Conservation (phyloP, 2,797 vertebrate species). For the Agapornis canus region DNA sequence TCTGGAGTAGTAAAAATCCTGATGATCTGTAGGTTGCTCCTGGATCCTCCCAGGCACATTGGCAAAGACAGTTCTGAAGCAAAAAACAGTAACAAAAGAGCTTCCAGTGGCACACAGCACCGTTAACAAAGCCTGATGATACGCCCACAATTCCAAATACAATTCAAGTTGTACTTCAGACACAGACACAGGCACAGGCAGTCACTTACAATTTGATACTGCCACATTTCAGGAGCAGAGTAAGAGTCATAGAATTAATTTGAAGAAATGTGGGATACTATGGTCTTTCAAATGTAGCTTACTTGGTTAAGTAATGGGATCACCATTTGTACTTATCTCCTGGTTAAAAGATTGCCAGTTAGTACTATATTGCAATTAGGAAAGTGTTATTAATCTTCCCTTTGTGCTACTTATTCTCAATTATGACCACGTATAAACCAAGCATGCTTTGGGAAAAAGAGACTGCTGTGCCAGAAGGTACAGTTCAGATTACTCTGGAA, state of each 20-base stretch:
- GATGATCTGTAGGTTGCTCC: neutral
- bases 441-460: neutral
- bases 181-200: neutral
- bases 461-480: neutral
- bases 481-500: neutral
- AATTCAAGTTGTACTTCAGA: conserved; percentile 49
- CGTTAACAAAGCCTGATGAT: conserved; percentile 2
- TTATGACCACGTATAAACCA: neutral
- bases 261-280: neutral
- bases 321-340: neutral
- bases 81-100: neutral
- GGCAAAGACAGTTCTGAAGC: neutral
- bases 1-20: neutral
- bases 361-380: neutral
- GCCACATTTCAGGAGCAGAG: conserved; percentile 42
- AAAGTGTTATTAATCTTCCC: neutral
- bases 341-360: neutral
- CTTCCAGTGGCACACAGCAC: neutral
- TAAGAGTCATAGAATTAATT: neutral
- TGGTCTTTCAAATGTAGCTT: neutral
- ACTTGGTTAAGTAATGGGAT: neutral
- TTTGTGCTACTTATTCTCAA: neutral
- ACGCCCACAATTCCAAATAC: conserved; percentile 19
- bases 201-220: neutral
- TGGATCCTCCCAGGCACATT: neutral